Percentiles rank a stretch among this genome's conserved stretches.
Conservation (phyloP, 2,113 vertebrate species). For the Tychaedon coryphoeus region DNA sequence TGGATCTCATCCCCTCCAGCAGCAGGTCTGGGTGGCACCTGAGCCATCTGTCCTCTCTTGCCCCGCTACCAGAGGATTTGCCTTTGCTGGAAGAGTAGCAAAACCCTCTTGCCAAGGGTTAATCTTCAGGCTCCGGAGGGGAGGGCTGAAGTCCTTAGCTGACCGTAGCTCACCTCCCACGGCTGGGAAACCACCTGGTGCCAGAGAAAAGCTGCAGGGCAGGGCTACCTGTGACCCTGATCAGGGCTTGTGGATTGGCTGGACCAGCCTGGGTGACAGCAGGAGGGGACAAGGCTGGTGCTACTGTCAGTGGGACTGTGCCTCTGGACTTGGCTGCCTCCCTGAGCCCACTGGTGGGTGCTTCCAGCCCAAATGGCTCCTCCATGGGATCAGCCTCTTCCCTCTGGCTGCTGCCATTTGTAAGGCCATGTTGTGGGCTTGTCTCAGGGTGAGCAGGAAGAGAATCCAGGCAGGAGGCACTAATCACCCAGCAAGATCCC, state of each 20-base stretch:
- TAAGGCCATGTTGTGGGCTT: rapidly evolving
- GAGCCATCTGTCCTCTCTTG: not conserved
- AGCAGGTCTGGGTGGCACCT: not conserved
- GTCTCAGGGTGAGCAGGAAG: not conserved
- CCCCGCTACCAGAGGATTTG: not conserved
- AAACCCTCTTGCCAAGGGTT: not conserved
- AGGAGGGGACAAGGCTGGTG: rapidly evolving
- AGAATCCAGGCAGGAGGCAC: not conserved
- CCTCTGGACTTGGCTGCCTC: not conserved
- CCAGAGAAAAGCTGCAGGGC: not conserved
- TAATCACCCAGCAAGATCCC: not conserved
- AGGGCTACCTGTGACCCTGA: not conserved
- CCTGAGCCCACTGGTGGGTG: rapidly evolving
- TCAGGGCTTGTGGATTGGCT: not conserved
- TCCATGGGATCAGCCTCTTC: not conserved
- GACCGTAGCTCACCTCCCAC: not conserved
- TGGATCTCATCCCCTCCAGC: not conserved
- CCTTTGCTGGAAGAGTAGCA: not conserved
- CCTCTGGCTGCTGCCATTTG: not conserved
- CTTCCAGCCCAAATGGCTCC: not conserved
- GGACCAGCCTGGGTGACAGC: not conserved
- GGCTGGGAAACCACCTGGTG: not conserved
- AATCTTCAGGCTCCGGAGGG: not conserved
- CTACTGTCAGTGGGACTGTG: not conserved
- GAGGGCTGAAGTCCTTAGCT: not conserved